These are phyloP conservation scores for Melieria omissa DNA, from an alignment of 2,888 invertebrate genomes.

Conservation along the genomic window DNA sequence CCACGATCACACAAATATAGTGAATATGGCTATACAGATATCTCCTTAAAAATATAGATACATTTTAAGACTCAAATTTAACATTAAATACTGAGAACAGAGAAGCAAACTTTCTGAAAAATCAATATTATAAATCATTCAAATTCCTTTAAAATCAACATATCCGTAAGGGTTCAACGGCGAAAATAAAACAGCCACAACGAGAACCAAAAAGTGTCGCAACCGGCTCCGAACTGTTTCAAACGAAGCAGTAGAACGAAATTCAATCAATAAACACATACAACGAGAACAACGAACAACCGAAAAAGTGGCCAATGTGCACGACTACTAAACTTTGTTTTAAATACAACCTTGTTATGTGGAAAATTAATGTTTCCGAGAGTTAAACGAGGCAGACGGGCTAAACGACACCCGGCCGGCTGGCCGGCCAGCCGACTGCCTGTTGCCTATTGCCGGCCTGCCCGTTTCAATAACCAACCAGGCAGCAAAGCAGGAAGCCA, in stretches of 20 bases:
- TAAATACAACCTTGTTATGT: constrained; percentile 48
- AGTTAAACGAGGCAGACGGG: constrained; percentile 41
- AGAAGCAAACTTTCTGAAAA: background rate
- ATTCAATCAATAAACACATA: background rate
- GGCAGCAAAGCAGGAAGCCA: constrained; percentile 21
- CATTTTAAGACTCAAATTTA: too few relatives aligned
- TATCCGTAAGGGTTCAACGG: too few relatives aligned
- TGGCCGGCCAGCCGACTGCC: background rate
- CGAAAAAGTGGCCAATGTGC: background rate
- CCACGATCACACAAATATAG: too few relatives aligned
- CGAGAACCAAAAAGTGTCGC: too few relatives aligned
- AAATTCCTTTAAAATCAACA: background rate
- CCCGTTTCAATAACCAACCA: constrained; percentile 2
- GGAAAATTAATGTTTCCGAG: constrained; percentile 48
- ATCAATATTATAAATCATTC: background rate
- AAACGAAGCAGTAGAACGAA: background rate
- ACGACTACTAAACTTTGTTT: constrained; percentile 2
- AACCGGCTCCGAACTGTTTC: too few relatives aligned
- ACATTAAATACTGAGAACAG: background rate
- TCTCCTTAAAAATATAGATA: too few relatives aligned
- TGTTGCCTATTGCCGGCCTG: background rate
- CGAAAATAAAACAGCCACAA: too few relatives aligned
- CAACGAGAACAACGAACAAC: background rate
- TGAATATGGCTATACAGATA: too few relatives aligned
- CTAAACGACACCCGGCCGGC: background rate